phyloP scores from a whole-genome alignment of 2,113 vertebrate genomes.

The Echinops telfairi region DNA sequence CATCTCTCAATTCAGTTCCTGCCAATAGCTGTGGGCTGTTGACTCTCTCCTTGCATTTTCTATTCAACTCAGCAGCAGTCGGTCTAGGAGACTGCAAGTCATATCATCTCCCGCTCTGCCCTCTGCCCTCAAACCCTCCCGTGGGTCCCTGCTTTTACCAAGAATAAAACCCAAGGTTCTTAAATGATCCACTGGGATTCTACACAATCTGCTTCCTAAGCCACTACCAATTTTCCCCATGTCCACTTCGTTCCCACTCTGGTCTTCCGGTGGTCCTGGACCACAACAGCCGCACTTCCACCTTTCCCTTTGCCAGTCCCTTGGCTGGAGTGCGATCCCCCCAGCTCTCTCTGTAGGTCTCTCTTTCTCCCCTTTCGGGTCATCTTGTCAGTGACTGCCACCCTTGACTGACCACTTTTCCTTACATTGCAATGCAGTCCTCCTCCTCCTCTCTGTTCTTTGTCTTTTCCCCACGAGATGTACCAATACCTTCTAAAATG shows the following conservation, averaged over 20 bases:
- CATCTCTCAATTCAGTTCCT: slow-evolving; percentile 1
- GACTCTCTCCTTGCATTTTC: background rate
- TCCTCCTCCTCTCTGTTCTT: background rate
- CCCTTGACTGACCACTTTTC: background rate
- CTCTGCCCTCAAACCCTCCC: background rate
- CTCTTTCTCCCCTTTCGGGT: background rate
- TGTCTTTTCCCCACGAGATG: background rate
- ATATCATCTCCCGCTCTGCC: background rate
- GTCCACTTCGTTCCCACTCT: background rate
- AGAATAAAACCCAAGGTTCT: background rate
- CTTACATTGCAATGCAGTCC: background rate
- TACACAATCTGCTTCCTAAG: background rate
- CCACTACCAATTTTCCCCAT: background rate
- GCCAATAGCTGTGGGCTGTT: background rate
- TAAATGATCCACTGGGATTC: background rate
- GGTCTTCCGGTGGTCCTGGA: background rate
- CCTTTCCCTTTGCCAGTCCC: background rate
- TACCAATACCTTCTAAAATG: background rate
- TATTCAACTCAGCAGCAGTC: background rate
- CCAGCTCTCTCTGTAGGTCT: background rate
- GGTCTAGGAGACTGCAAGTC: slow-evolving; percentile 16
- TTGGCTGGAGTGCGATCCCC: no score
- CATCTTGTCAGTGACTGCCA: background rate
- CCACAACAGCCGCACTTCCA: background rate
- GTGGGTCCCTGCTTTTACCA: background rate